Conservation (phyloP, 2,113 vertebrate genomes). For the Embiotoca jacksoni region DNA sequence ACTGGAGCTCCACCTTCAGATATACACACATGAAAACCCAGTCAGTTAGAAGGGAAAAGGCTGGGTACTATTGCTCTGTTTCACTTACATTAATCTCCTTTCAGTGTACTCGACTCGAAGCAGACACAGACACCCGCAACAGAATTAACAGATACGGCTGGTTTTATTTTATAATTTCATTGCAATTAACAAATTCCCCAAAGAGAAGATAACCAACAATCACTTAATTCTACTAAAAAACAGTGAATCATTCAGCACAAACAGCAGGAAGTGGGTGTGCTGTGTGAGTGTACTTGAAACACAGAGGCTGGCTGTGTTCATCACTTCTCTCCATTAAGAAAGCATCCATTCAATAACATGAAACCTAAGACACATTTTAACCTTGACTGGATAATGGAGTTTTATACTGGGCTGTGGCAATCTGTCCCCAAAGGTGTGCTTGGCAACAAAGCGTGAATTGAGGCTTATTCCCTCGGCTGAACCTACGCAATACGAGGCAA, state of each 20-base stretch:
- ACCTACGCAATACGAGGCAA: constrained; percentile 5
- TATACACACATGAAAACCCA: not conserved
- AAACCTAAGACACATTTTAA: constrained; percentile 20
- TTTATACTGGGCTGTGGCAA: not conserved
- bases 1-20: not conserved
- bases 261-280: constrained; percentile 5
- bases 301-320: constrained; percentile 6
- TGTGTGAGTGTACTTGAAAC: not conserved
- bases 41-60: not conserved
- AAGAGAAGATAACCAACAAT: not conserved
- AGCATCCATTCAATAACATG: not conserved
- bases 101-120: not conserved
- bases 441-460: constrained; percentile 14
- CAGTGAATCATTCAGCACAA: not conserved
- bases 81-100: constrained; percentile 10
- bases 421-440: not conserved
- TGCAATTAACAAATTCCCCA: constrained; percentile 20
- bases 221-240: constrained; percentile 1
- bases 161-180: constrained; percentile 5
- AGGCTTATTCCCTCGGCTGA: not conserved
- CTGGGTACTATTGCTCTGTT: constrained; percentile 19
- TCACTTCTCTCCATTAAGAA: not conserved
- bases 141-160: constrained; percentile 14
- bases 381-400: constrained; percentile 11
- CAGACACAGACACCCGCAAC: not conserved